phyloP scores from a whole-genome alignment of 2,888 invertebrate species.

The Agrochola lota region DNA sequence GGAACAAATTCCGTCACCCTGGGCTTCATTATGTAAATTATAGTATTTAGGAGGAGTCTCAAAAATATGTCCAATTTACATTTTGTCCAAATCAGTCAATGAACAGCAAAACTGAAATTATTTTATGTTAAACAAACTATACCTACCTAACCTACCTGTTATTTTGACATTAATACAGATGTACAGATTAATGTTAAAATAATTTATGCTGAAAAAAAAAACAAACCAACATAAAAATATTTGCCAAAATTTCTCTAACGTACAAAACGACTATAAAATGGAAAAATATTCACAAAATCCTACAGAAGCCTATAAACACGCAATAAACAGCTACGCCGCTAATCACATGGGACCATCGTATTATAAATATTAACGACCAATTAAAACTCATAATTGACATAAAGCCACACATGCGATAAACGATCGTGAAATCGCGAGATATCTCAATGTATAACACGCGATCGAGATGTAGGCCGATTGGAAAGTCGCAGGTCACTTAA shows the following conservation, averaged over 20 bases:
- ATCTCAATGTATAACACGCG: slow-evolving; percentile 63
- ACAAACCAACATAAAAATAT: slow-evolving; percentile 9
- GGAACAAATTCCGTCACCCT: slow-evolving; percentile 24
- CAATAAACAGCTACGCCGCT: slow-evolving; percentile 49
- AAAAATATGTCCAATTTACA: slow-evolving; percentile 55
- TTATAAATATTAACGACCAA: slow-evolving; percentile 68
- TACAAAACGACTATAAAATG: slow-evolving; percentile 7
- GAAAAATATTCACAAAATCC: slow-evolving; percentile 37
- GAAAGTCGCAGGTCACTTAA: slow-evolving; percentile 65
- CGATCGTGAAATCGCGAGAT: slow-evolving; percentile 66
- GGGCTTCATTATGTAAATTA: slow-evolving; percentile 52
- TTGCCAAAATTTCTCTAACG: slow-evolving; percentile 26
- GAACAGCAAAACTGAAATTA: neutral
- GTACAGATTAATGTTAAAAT: neutral
- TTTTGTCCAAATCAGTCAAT: slow-evolving; percentile 32
- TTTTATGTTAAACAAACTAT: neutral
- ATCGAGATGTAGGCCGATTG: slow-evolving; percentile 60
- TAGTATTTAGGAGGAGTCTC: slow-evolving; percentile 43
- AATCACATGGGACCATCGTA: slow-evolving; percentile 51
- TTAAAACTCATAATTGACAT: slow-evolving; percentile 66
- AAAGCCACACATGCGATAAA: slow-evolving; percentile 56
- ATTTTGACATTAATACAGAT: neutral
- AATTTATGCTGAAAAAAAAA: slow-evolving; percentile 7
- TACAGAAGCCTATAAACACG: slow-evolving; percentile 47
- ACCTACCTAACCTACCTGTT: no score